Conservation (phyloP, 2,113 vertebrate species). For the Oncorhynchus keta region DNA sequence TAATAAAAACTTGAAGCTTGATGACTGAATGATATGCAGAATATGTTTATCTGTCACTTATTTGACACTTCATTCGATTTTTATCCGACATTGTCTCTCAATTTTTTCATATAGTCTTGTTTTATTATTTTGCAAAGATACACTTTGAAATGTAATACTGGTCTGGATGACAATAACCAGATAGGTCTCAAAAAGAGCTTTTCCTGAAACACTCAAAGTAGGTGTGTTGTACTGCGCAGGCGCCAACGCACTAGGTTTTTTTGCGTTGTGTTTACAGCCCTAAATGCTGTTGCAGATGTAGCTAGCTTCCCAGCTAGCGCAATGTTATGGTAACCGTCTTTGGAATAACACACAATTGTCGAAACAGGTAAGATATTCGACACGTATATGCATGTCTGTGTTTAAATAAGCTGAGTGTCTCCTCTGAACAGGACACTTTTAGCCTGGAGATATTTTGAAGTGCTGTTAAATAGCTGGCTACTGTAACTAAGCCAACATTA, state of each 20-base stretch:
- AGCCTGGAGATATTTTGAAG: not conserved
- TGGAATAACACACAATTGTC: conserved; percentile 55
- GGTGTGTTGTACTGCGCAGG: conserved; percentile 56
- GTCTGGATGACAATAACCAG: too few relatives aligned
- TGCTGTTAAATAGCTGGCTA: not conserved
- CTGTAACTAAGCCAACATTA: not conserved
- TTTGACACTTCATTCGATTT: too few relatives aligned
- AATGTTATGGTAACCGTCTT: conserved; percentile 61
- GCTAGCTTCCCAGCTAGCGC: conserved; percentile 39
- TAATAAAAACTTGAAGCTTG: too few relatives aligned
- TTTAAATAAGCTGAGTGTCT: not conserved
- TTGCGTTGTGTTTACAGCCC: conserved; percentile 77
- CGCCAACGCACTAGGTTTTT: conserved; percentile 62
- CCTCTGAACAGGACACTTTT: not conserved
- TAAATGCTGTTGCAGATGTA: conserved; percentile 58
- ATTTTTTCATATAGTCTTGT: too few relatives aligned
- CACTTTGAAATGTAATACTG: too few relatives aligned
- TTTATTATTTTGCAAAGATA: too few relatives aligned
- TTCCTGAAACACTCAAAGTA: not conserved
- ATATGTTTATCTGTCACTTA: too few relatives aligned
- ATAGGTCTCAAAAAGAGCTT: too few relatives aligned
- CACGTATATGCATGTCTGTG: not conserved
- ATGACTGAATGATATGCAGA: too few relatives aligned
- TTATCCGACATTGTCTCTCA: too few relatives aligned
- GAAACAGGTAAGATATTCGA: conserved; percentile 60